phyloP scores from a whole-genome alignment of 1,140 invertebrate species.

The Cotesia vestalis region DNA sequence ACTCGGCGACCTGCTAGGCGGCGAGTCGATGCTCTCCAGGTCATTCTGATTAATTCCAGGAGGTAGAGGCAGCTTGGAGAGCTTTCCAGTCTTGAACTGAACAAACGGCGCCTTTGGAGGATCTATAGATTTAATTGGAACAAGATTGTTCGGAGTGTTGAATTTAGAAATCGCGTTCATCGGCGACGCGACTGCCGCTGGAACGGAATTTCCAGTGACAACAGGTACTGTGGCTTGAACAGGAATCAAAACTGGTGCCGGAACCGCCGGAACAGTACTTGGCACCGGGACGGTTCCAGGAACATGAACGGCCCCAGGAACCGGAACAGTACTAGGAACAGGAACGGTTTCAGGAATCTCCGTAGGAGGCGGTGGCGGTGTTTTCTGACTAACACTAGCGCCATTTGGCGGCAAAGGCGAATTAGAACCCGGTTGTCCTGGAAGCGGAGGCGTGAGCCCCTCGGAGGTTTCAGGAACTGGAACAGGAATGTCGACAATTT shows the following conservation, averaged over 20 bases:
- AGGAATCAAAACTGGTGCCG: too few relatives aligned
- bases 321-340: too few relatives aligned
- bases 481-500: conserved; percentile 73
- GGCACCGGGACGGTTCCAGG: too few relatives aligned
- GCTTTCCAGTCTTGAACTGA: conserved; percentile 70
- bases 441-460: conserved; percentile 57
- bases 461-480: conserved; percentile 51
- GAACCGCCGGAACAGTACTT: too few relatives aligned
- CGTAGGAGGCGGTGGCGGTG: conserved; percentile 39
- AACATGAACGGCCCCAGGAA: too few relatives aligned
- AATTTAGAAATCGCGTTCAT: conserved; percentile 58
- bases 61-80: conserved; percentile 82
- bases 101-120: conserved; percentile 58
- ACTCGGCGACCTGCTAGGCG: conserved; percentile 71
- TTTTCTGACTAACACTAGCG: conserved; percentile 42
- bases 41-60: conserved; percentile 85
- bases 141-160: conserved; percentile 60
- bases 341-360: too few relatives aligned
- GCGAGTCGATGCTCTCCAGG: conserved; percentile 77
- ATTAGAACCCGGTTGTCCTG: conserved; percentile 49
- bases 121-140: conserved; percentile 58
- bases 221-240: conserved; percentile 11
- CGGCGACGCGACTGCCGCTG: conserved; percentile 10
- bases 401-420: conserved; percentile 46
- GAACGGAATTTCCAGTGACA: background rate